Conservation (phyloP, 1,140 invertebrate genomes). For the Cyclina sinensis region DNA sequence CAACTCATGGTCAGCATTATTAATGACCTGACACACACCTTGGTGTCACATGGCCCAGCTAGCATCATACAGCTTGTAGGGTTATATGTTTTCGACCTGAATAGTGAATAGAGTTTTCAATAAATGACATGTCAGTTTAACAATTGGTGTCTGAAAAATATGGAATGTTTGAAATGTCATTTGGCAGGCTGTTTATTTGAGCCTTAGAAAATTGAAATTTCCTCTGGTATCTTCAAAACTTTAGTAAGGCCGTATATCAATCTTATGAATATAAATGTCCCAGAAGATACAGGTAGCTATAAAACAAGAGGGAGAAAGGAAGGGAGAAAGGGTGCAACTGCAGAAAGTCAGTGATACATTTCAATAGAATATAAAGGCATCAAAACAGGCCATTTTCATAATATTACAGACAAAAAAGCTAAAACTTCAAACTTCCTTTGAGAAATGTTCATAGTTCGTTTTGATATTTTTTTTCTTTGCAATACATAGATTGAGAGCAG, state of each 20-base stretch:
- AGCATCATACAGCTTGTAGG: background rate
- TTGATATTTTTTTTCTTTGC: background rate
- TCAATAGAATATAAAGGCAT: too few relatives aligned
- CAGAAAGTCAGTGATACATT: too few relatives aligned
- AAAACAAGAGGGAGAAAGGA: too few relatives aligned
- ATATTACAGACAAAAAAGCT: too few relatives aligned
- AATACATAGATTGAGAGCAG: background rate
- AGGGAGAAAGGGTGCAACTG: too few relatives aligned
- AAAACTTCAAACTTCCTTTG: background rate
- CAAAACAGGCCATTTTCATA: too few relatives aligned
- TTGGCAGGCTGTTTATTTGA: too few relatives aligned
- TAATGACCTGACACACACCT: background rate
- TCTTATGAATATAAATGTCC: too few relatives aligned
- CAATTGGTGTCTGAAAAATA: background rate
- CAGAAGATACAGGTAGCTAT: too few relatives aligned
- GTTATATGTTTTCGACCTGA: conserved; percentile 7
- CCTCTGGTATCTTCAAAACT: too few relatives aligned
- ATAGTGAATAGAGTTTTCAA: conserved; percentile 8
- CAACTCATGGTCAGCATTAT: background rate
- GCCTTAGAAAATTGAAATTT: too few relatives aligned
- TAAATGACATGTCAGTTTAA: background rate
- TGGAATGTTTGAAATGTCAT: background rate
- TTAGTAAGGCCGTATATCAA: too few relatives aligned
- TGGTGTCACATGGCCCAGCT: background rate
- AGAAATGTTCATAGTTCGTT: background rate